These are phyloP conservation scores for Ptilorrhoa leucosticta DNA, from an alignment of 2,113 vertebrate genomes.

Conservation along the genomic window DNA sequence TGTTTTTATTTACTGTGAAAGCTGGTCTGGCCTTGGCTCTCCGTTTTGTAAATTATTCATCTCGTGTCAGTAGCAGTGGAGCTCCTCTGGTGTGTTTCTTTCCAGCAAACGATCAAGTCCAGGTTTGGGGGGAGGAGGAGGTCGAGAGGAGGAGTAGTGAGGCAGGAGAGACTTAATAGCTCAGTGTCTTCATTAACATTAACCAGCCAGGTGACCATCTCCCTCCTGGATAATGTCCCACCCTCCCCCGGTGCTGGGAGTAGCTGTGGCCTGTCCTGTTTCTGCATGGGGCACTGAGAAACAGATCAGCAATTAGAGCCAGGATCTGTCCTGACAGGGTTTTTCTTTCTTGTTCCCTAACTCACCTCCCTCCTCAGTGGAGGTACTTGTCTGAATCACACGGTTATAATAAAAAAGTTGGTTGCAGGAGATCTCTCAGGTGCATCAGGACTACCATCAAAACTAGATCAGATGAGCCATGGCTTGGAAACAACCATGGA, in stretches of 20 bases:
- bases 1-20: slow-evolving; percentile 48
- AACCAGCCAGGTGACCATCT: background rate
- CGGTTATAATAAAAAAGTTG: background rate
- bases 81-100: background rate
- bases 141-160: background rate
- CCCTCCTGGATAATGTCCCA: background rate
- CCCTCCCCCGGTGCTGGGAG: background rate
- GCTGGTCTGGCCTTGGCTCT: slow-evolving; percentile 10
- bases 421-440: background rate
- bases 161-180: background rate
- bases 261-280: background rate
- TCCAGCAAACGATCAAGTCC: background rate
- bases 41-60: background rate
- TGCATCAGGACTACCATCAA: background rate
- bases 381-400: background rate
- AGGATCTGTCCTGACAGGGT: background rate
- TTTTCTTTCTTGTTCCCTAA: background rate
- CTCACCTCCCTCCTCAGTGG: background rate
- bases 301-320: background rate
- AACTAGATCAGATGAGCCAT: background rate
- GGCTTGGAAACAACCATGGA: background rate
- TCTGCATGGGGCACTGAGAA: fast-evolving
- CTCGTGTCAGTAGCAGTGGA: background rate
- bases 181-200: background rate
- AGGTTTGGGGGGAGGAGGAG: background rate